Percentiles rank a stretch among this genome's conserved stretches.
phyloP scores from a whole-genome alignment of 2,113 vertebrate genomes.

The Rhagologus leucostigma region DNA sequence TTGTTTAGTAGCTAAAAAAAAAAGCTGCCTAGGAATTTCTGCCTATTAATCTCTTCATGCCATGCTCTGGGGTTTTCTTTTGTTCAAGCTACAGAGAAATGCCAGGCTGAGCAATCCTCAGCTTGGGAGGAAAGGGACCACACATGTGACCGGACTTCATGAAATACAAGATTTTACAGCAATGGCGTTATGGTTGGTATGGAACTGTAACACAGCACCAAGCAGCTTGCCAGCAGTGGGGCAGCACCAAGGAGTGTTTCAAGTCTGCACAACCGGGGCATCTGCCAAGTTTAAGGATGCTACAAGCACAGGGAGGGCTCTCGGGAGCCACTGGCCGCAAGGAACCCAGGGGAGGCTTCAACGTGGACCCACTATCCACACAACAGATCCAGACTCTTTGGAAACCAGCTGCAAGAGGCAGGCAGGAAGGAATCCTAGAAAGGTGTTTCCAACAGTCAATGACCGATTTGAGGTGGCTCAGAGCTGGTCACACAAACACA shows the following conservation, averaged over 20 bases:
- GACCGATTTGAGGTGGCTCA: not conserved
- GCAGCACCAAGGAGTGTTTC: not conserved
- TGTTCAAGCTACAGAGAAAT: not conserved
- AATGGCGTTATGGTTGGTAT: not conserved
- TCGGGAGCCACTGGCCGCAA: not conserved
- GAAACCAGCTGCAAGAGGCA: not conserved
- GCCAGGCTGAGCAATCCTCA: rapidly evolving
- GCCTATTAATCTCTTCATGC: not conserved
- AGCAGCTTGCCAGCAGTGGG: not conserved
- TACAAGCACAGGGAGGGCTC: not conserved
- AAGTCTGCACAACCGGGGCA: not conserved
- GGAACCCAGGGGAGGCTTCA: not conserved
- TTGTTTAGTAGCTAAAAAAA: not conserved
- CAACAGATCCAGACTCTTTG: not conserved
- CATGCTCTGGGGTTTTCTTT: not conserved
- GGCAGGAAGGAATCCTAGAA: not conserved
- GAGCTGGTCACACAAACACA: not conserved
- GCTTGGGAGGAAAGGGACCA: not conserved
- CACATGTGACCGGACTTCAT: rapidly evolving
- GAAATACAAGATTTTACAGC: not conserved
- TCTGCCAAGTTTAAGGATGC: not conserved
- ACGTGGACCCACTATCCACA: not conserved
- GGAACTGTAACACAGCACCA: not conserved
- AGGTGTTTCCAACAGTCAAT: not conserved
- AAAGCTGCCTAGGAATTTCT: not conserved